Evolutionary conservation across 1,140 invertebrate species (phyloP).

Genomic region (Drosophila murphyi): DNA sequence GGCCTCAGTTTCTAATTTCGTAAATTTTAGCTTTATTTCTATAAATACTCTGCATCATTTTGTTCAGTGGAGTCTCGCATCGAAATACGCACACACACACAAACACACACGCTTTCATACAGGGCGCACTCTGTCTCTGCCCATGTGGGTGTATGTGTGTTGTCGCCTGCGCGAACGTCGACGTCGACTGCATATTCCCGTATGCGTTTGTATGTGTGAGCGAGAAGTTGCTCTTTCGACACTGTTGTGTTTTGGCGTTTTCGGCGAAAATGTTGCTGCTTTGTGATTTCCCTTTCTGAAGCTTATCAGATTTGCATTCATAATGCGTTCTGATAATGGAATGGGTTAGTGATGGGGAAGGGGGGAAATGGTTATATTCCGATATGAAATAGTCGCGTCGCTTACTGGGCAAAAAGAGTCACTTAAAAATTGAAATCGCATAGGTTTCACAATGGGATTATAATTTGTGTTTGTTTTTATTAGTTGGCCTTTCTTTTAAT

Average conservation of each 20-base stretch:
- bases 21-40: constrained; percentile 84
- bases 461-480: too few relatives aligned
- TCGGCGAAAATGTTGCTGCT: constrained; percentile 7
- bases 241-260: constrained; percentile 1
- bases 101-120: constrained; percentile 20
- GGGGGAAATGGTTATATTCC: neutral
- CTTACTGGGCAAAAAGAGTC: neutral
- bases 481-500: too few relatives aligned
- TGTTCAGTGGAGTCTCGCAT: constrained; percentile 77
- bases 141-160: constrained; percentile 41
- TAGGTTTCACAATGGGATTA: too few relatives aligned
- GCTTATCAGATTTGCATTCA: constrained; percentile 38
- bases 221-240: constrained; percentile 24
- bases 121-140: constrained; percentile 19
- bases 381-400: neutral
- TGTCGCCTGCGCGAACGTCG: constrained; percentile 15
- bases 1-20: constrained; percentile 76
- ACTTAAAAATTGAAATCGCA: too few relatives aligned
- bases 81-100: constrained; percentile 47
- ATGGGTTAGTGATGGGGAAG: neutral
- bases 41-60: constrained; percentile 74
- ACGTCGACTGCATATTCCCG: constrained; percentile 15
- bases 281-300: constrained; percentile 35
- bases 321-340: constrained; percentile 11
- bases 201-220: constrained; percentile 34